Percentiles rank a stretch among this genome's conserved stretches.
Conservation (phyloP, 2,113 vertebrate species). For the Lasiurus borealis region DNA sequence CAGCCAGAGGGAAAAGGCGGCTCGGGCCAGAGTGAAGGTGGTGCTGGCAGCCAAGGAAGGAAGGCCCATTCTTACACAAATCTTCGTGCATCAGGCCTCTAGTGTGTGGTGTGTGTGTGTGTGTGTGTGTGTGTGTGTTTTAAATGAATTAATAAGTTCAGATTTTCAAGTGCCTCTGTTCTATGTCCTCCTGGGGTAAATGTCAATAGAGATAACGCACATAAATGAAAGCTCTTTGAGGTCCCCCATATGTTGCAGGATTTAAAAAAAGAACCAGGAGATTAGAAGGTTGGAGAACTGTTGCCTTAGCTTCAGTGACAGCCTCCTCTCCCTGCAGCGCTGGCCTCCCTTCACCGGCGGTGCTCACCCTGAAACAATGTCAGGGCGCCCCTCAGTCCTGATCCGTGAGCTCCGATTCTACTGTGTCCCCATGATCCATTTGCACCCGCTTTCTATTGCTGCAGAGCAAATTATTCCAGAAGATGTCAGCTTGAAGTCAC, state of each 20-base stretch:
- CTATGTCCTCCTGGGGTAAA: slow-evolving; percentile 35
- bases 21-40: too few species aligned
- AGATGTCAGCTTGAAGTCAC: background rate
- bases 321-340: background rate
- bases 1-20: too few species aligned
- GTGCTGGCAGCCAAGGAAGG: too few species aligned
- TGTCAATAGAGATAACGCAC: background rate
- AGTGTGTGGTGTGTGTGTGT: background rate
- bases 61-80: too few species aligned
- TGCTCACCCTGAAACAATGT: background rate
- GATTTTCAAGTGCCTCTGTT: slow-evolving; percentile 11
- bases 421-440: background rate
- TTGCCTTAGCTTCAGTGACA: background rate
- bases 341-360: background rate
- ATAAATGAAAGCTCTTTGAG: slow-evolving; percentile 28
- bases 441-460: background rate
- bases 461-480: background rate
- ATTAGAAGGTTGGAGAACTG: background rate
- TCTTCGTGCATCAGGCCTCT: too few species aligned
- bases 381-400: background rate
- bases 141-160: slow-evolving; percentile 29
- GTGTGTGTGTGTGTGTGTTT: background rate
- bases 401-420: background rate
- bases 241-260: background rate
- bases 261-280: background rate